These are phyloP conservation scores for Nesoenas mayeri DNA, from an alignment of 2,113 vertebrate species.

Conservation along the genomic window DNA sequence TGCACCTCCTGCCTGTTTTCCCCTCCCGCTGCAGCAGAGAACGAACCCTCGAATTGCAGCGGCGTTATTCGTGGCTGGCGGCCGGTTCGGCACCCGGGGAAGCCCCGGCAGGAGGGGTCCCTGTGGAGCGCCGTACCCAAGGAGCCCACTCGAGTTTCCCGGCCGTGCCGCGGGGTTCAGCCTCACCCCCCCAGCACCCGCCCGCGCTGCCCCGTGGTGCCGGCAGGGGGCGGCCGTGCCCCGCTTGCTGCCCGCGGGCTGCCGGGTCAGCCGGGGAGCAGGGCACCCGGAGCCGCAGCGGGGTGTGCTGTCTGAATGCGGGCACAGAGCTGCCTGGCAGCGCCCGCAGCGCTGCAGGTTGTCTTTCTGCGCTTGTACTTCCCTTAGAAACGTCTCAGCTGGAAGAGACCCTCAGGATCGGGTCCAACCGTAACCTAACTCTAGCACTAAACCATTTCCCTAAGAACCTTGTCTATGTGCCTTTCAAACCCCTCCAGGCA, in stretches of 20 bases:
- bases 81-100: fast-evolving
- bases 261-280: fast-evolving
- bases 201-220: background rate
- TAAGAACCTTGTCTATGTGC: no score
- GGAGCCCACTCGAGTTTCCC: fast-evolving
- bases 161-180: background rate
- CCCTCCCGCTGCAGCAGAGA: background rate
- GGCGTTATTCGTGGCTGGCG: background rate
- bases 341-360: fast-evolving
- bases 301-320: fast-evolving
- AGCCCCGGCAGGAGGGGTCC: fast-evolving
- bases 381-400: no score
- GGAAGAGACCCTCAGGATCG: no score
- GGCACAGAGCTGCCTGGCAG: fast-evolving
- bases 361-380: fast-evolving
- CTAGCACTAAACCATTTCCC: no score
- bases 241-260: background rate
- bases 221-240: conserved; percentile 18
- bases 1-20: background rate
- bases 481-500: no score
- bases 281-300: fast-evolving
- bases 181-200: no score
- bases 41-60: fast-evolving
- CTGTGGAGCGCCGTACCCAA: background rate
- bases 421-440: no score